Percentiles rank a stretch among this genome's conserved stretches.
Conservation (phyloP, 2,888 invertebrate species). For the Liposcelis brunnea region DNA sequence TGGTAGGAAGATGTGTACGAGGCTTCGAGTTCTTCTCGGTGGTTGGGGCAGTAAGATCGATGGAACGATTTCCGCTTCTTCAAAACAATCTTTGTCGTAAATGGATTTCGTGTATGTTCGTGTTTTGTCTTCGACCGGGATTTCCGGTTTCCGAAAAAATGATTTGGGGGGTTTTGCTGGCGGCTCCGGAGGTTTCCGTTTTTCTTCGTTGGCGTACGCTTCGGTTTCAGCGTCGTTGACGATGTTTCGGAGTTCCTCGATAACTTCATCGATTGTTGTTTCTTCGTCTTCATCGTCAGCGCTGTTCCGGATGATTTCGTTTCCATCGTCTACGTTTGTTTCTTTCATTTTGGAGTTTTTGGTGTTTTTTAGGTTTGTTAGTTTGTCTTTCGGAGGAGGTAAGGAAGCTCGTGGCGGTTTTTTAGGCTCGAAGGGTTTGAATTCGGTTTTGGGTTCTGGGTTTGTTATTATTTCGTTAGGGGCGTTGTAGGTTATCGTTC, state of each 20-base stretch:
- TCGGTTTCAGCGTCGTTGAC: slow-evolving; percentile 70
- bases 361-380: slow-evolving; percentile 14
- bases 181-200: background rate
- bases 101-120: slow-evolving; percentile 5
- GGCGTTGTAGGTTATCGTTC: background rate
- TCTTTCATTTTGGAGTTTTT: slow-evolving; percentile 23
- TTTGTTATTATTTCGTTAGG: background rate
- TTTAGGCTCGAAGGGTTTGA: background rate
- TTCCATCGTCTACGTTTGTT: slow-evolving; percentile 24
- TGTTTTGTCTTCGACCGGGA: slow-evolving; percentile 28
- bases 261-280: slow-evolving; percentile 73
- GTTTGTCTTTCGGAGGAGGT: slow-evolving; percentile 10
- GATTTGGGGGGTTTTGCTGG: background rate
- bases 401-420: slow-evolving; percentile 5
- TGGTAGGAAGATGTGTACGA: slow-evolving; percentile 46
- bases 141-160: slow-evolving; percentile 16
- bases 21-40: slow-evolving; percentile 53
- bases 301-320: slow-evolving; percentile 20
- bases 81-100: slow-evolving; percentile 11
- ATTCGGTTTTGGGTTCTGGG: background rate
- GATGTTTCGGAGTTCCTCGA: slow-evolving; percentile 68
- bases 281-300: slow-evolving; percentile 53
- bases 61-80: slow-evolving; percentile 56
- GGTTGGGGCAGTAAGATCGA: slow-evolving; percentile 64
- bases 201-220: slow-evolving; percentile 23